Conservation (phyloP, 2,113 vertebrate genomes). For the Cyrtonyx montezumae region DNA sequence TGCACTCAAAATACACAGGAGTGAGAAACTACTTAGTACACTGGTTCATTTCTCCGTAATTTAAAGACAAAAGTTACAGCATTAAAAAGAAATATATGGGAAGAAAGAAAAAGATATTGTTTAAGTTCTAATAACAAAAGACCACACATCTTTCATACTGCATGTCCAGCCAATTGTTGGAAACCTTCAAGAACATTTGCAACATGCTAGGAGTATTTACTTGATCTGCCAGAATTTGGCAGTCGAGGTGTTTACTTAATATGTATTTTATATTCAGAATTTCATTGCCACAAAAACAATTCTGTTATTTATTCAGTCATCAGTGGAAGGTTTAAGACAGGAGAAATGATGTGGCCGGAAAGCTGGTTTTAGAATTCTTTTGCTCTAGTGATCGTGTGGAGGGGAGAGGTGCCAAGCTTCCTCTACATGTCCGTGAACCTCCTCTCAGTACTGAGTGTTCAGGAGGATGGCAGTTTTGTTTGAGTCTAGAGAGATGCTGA, state of each 20-base stretch:
- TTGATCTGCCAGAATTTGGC: background rate
- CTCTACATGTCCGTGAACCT: background rate
- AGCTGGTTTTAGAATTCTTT: background rate
- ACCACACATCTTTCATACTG: background rate
- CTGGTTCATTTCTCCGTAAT: background rate
- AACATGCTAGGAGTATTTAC: background rate
- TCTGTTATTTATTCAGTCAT: background rate
- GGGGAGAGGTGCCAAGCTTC: background rate
- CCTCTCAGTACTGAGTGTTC: too few relatives aligned
- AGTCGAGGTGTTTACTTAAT: background rate
- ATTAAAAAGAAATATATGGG: background rate
- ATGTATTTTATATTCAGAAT: background rate
- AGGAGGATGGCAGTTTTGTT: background rate
- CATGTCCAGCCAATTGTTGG: background rate
- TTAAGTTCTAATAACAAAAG: background rate
- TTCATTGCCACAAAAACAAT: background rate
- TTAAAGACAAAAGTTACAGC: background rate
- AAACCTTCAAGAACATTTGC: background rate
- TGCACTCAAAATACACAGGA: background rate
- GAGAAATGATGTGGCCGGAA: background rate
- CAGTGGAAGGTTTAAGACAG: background rate
- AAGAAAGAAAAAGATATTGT: background rate
- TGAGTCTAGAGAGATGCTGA: rapidly evolving
- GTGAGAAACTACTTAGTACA: background rate
- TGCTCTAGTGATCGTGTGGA: background rate